Conservation (phyloP, 2,797 vertebrate species). For the Lepus oiostolus region DNA sequence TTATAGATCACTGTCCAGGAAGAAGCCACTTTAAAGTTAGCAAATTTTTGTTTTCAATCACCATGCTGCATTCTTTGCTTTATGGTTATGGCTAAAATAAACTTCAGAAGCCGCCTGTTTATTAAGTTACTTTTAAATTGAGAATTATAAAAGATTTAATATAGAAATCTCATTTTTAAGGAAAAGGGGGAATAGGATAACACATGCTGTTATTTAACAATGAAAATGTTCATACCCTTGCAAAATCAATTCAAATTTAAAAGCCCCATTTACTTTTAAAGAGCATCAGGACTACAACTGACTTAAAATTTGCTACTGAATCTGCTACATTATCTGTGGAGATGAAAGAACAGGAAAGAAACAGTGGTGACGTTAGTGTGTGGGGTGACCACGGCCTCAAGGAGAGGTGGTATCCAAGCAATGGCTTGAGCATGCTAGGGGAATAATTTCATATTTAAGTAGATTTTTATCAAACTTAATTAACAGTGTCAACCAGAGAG, state of each 20-base stretch:
- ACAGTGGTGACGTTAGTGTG: too few species aligned
- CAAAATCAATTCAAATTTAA: neutral
- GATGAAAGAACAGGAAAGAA: neutral
- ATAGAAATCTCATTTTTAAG: slow-evolving; percentile 17
- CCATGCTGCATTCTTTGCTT: neutral
- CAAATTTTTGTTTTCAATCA: slow-evolving; percentile 24
- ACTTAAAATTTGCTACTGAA: neutral
- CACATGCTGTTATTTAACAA: neutral
- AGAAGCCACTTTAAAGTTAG: neutral
- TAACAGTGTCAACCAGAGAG: neutral
- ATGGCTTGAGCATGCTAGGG: neutral
- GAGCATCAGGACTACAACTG: neutral
- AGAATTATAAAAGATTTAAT: neutral
- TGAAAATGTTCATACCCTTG: neutral
- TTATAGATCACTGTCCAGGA: neutral
- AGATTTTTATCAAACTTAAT: neutral
- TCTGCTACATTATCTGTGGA: neutral
- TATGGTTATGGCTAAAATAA: slow-evolving; percentile 30
- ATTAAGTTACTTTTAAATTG: slow-evolving; percentile 29
- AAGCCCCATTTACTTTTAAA: neutral
- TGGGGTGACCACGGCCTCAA: neutral
- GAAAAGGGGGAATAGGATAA: neutral
- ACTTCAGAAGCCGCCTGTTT: neutral
- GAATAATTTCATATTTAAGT: neutral
- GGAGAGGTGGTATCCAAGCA: neutral